A percentile compares a stretch with the other conserved stretches of the same genome.
Conservation (phyloP, 2,797 vertebrate species). For the Tympanoctomys barrerae region DNA sequence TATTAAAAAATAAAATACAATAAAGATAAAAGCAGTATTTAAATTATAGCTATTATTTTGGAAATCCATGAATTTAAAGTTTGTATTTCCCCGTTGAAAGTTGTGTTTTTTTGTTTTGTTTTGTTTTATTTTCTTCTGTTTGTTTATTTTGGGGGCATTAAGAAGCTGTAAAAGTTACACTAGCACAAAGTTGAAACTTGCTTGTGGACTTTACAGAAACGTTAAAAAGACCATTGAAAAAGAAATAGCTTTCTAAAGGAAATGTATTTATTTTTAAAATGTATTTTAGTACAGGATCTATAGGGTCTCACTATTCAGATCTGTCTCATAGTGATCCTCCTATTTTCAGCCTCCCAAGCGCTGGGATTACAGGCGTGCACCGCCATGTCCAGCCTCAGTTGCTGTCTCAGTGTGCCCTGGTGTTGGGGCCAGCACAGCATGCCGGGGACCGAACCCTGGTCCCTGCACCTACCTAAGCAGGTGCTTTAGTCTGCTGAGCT, state of each 20-base stretch:
- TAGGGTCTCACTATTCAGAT: no score
- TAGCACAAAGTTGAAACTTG: conserved; percentile 13
- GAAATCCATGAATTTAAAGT: background rate
- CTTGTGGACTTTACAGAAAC: conserved; percentile 26
- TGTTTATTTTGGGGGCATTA: background rate
- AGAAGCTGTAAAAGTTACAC: background rate
- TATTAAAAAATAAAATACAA: conserved; percentile 5
- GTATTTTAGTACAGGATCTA: no score
- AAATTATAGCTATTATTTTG: conserved; percentile 49
- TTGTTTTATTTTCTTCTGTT: background rate
- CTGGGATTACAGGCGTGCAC: no score
- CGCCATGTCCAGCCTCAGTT: no score
- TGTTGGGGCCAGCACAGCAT: no score
- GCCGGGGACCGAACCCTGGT: no score
- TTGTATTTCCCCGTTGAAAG: background rate
- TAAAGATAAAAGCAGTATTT: conserved; percentile 31
- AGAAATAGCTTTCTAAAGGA: background rate
- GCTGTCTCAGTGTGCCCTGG: no score
- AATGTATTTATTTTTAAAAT: no score
- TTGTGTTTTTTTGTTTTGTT: background rate
- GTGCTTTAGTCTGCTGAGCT: no score
- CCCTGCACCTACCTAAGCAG: no score
- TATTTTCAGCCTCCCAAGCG: no score
- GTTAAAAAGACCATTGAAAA: conserved; percentile 22
- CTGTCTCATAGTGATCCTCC: no score